Evolutionary conservation across 2,888 invertebrate genomes (phyloP), one percentile per base, ranked within the genome.

Genomic region (Pandemis corylana): DNA sequence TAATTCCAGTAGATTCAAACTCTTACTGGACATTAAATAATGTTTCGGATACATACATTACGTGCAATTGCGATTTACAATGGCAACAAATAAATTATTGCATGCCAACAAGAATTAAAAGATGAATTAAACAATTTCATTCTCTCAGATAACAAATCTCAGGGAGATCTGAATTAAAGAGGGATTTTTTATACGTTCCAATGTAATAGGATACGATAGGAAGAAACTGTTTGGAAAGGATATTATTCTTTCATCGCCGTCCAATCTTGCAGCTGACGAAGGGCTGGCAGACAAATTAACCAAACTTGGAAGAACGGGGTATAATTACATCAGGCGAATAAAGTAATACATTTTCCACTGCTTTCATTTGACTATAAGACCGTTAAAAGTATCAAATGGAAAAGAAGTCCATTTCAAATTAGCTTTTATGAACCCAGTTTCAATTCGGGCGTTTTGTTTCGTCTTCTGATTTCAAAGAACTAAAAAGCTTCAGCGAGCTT

Each of bases 241-340:
- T 62, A 53, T 67, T 62, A 63, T 53, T 20, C 36, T 68, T 15
- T 53, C 51, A n/a, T 42, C 49, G 49, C n/a, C 46, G 20, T 53
- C 72, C 68, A 68, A 68, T 36, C 53, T 63, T 63, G 53, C 28
- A 62, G 41, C 51, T n/a, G 44, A 65, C 65, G 56, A 71, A 20
- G 9, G 42, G 20, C 28, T 36, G 44, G 63, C 41, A 28, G 61
- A 66, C 42, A 67, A 61, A 67, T 72, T 51, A 72, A 46, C 36
- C 49, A 46, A 41, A 49, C 49, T 61, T 15, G 61, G 42, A 41
- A 67, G n/a, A 51, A 51, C 36, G 65, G 7, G 49, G 4, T 49
- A 49, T 66, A 66, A 71, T 66, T 66, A 66, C 42, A 64, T 67
- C 51, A 51, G 62, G 59, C 15, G 12, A 15, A 49, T 5, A n/a